These are phyloP conservation scores for Cremastinae sp. DNA, from an alignment of 2,888 invertebrate genomes.

Conservation along the genomic window DNA sequence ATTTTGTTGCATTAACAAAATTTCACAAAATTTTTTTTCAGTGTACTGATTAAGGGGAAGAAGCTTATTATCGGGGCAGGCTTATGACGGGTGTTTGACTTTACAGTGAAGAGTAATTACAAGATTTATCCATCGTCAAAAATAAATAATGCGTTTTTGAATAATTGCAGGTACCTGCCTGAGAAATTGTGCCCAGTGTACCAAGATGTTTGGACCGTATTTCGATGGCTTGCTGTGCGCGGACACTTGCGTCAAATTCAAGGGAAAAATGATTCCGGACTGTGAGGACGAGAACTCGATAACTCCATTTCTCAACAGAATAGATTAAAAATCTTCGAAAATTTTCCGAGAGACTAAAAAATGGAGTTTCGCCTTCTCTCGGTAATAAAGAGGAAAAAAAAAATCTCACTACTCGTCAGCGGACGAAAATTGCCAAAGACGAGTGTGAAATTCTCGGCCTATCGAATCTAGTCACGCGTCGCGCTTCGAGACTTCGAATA, in stretches of 20 bases:
- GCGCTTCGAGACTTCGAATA: conserved; percentile 21
- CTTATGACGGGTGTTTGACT: no score
- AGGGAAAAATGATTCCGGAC: conserved; percentile 91
- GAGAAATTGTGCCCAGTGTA: conserved; percentile 94
- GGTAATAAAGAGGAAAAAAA: conserved; percentile 4
- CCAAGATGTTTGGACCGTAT: conserved; percentile 92
- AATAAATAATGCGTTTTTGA: no score
- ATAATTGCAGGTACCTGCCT: conserved; percentile 87
- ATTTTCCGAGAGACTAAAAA: neutral
- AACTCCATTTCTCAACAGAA: conserved; percentile 87
- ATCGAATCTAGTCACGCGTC: conserved; percentile 52
- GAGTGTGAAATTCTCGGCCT: conserved; percentile 20
- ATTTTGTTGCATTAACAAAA: no score
- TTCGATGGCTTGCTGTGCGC: conserved; percentile 94
- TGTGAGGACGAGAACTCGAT: conserved; percentile 92
- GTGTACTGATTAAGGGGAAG: no score
- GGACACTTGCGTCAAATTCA: conserved; percentile 91
- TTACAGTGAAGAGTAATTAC: no score
- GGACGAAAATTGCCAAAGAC: conserved; percentile 3
- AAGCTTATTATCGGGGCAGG: no score
- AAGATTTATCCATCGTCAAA: no score
- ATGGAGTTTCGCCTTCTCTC: neutral
- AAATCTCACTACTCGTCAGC: neutral
- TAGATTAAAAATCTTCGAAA: conserved; percentile 24
- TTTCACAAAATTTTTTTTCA: no score